Evolutionary conservation across 2,113 vertebrate genomes (phyloP).

Genomic region (Catharus minimus): DNA sequence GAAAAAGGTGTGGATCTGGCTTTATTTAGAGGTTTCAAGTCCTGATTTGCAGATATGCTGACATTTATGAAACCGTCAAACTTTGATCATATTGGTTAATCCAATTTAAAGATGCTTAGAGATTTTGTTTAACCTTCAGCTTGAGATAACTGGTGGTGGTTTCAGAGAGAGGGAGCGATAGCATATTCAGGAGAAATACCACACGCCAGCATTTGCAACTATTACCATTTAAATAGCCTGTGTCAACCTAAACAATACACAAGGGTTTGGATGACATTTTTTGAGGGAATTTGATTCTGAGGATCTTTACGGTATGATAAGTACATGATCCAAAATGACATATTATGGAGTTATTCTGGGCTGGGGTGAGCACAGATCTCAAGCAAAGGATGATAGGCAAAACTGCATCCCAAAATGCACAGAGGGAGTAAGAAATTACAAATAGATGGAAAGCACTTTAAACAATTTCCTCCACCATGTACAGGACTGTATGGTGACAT

Average conservation of each 20-base stretch:
- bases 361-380: background rate
- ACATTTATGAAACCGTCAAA: background rate
- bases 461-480: background rate
- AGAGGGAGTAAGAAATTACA: background rate
- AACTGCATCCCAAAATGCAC: background rate
- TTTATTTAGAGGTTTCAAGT: background rate
- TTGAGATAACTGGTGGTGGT: background rate
- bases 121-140: background rate
- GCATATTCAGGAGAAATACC: background rate
- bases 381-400: background rate
- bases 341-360: background rate
- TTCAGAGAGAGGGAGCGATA: background rate
- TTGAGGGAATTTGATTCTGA: conserved; percentile 11
- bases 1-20: background rate
- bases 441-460: background rate
- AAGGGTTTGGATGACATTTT: conserved; percentile 25
- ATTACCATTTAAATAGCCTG: conserved; percentile 65
- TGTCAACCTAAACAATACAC: conserved; percentile 32
- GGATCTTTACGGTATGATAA: background rate
- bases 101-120: background rate
- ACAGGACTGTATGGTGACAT: background rate
- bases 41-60: background rate
- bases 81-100: background rate
- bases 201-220: background rate
- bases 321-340: background rate